A percentile compares a stretch with the other conserved stretches of the same genome.
These are phyloP conservation scores for Tragelaphus imberbis DNA, from an alignment of 2,113 vertebrate genomes.

Conservation along the genomic window DNA sequence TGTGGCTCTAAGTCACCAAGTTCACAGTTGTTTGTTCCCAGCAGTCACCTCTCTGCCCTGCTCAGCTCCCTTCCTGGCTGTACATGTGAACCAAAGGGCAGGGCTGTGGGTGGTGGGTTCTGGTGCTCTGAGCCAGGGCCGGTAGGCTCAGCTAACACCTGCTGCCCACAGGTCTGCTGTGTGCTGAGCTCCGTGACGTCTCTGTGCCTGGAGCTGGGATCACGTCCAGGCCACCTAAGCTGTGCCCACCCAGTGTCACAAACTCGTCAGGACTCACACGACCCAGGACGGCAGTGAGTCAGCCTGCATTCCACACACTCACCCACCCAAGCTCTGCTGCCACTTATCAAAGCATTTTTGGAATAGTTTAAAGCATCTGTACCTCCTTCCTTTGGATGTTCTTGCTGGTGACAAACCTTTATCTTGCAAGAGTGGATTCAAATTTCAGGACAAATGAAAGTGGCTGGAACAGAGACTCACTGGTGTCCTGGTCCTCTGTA, in stretches of 20 bases:
- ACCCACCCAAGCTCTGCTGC: accelerated
- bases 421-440: not conserved
- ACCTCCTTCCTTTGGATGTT: not conserved
- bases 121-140: accelerated
- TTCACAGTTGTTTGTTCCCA: too few relatives aligned
- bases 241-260: accelerated
- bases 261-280: accelerated
- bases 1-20: too few relatives aligned
- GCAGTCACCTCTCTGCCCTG: not conserved
- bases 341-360: accelerated
- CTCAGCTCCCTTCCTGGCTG: not conserved
- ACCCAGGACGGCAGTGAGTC: not conserved
- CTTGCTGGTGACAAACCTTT: not conserved
- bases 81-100: not conserved
- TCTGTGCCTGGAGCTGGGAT: too few relatives aligned
- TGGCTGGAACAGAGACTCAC: too few relatives aligned
- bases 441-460: not conserved
- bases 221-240: not conserved
- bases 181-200: accelerated
- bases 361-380: not conserved
- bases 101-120: not conserved
- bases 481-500: not conserved
- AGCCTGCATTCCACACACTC: accelerated
- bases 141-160: accelerated
- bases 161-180: not conserved